Evolutionary conservation across 2,888 invertebrate genomes (phyloP), one percentile per base, ranked within the genome.

Genomic region (Allygus modestus): DNA sequence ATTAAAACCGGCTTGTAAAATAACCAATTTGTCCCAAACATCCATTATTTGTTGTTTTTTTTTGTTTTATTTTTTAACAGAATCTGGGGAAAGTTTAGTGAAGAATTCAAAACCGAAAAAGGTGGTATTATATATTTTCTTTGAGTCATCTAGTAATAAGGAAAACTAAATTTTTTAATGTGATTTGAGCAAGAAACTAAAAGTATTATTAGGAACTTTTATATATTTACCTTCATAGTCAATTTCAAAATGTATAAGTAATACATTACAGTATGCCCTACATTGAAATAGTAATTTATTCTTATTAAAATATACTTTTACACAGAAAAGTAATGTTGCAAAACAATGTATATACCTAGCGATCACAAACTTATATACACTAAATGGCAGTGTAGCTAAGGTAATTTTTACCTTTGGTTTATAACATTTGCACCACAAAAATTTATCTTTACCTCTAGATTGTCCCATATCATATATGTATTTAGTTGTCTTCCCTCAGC

Each of bases 321-420:
- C 51, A n/a, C 17, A 23, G 7, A 12, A 2, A 1, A 58, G 20
- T n/a, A 12, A 51, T 4, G n/a, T 23, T 58, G 58, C 20, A 23
- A 20, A 23, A 58, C 12, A 23, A 46, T 17, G 17, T 46, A 46
- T 17, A 46, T 46, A 46, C 46, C 58, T 23, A 58, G 58, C 58
- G 12, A 58, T 58, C 23, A 58, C 58, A 58, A 58, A 58, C 58
- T 58, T 58, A 46, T 46, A 46, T 12, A 58, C 58, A n/a, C 58
- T 58, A 58, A 46, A 11, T 58, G 58, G 58, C 58, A 58, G 58
- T 58, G 58, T 17, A 41, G 46, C 58, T 23, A 58, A 23, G 58
- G 58, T 58, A 23, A 58, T 58, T 23, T 51, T 46, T 17, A 46
- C 46, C 4, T 46, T 46, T 46, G 46, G 46, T 46, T 12, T 46